Evolutionary conservation across 2,888 invertebrate species (phyloP).

Genomic region (Melinaea marsaeus): DNA sequence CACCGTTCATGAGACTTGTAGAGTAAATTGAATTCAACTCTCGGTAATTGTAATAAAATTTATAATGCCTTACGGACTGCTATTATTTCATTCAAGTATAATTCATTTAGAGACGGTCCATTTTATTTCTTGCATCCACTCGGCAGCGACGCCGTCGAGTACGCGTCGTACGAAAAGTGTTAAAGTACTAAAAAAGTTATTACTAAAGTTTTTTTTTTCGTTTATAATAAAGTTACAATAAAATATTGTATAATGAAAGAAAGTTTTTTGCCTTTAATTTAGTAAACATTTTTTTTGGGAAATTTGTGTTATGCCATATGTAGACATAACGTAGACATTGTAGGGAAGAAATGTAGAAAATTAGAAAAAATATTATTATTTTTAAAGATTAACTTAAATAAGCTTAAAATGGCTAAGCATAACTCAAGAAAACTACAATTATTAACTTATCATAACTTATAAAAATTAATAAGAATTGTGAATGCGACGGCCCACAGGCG

Average conservation of each 20-base stretch:
- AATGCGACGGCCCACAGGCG: not conserved
- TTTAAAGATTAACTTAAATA: no score
- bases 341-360: no score
- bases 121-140: conserved; percentile 32
- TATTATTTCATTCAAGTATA: conserved; percentile 17
- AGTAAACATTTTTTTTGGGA: no score
- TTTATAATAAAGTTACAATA: not conserved
- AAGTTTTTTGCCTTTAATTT: no score
- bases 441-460: not conserved
- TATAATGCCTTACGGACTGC: not conserved
- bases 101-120: conserved; percentile 32
- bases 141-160: conserved; percentile 29
- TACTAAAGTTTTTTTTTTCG: not conserved
- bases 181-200: not conserved
- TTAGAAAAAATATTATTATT: no score
- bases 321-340: no score
- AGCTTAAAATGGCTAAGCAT: no score
- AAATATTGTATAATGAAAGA: no score
- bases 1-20: no score
- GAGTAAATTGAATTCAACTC: conserved; percentile 9
- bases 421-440: no score
- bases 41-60: conserved; percentile 9
- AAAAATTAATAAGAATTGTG: not conserved
- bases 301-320: no score
- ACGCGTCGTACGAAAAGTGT: conserved; percentile 23